These are phyloP conservation scores for Pachydiplax longipennis DNA, from an alignment of 2,888 invertebrate genomes.

Conservation along the genomic window DNA sequence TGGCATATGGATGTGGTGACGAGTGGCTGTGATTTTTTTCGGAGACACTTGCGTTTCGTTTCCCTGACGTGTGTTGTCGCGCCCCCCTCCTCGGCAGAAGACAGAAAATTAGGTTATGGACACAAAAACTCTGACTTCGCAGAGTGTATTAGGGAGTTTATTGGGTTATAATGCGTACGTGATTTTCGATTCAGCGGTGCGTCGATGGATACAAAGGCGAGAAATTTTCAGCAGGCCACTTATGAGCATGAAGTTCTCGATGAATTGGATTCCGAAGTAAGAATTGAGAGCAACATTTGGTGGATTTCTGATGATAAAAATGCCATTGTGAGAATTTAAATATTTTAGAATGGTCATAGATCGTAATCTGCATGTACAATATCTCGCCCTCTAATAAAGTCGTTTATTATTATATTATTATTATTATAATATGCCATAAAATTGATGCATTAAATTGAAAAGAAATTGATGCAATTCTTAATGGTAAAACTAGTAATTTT, in stretches of 20 bases:
- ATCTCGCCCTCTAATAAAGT: too few relatives aligned
- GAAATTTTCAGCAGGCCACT: not conserved
- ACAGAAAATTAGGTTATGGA: not conserved
- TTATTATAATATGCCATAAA: too few relatives aligned
- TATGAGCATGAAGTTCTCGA: not conserved
- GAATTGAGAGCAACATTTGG: not conserved
- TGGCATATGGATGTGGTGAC: not conserved
- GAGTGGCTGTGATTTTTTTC: not conserved
- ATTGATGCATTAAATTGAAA: too few relatives aligned
- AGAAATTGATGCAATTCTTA: too few relatives aligned
- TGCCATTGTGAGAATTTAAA: too few relatives aligned
- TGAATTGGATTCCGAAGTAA: not conserved
- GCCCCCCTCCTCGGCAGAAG: not conserved
- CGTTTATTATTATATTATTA: too few relatives aligned
- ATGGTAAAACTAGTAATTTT: too few relatives aligned
- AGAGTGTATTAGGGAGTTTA: not conserved
- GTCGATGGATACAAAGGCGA: not conserved
- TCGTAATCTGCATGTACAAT: too few relatives aligned
- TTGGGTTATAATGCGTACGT: not conserved
- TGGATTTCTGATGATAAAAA: too few relatives aligned
- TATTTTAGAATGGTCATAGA: too few relatives aligned
- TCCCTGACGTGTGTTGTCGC: not conserved
- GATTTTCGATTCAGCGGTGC: not conserved
- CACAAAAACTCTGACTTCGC: not conserved
- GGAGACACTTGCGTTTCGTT: not conserved